A percentile compares a stretch with the other conserved stretches of the same genome.
These are phyloP conservation scores for Erethizon dorsatum DNA, from an alignment of 2,797 vertebrate species.

Conservation along the genomic window DNA sequence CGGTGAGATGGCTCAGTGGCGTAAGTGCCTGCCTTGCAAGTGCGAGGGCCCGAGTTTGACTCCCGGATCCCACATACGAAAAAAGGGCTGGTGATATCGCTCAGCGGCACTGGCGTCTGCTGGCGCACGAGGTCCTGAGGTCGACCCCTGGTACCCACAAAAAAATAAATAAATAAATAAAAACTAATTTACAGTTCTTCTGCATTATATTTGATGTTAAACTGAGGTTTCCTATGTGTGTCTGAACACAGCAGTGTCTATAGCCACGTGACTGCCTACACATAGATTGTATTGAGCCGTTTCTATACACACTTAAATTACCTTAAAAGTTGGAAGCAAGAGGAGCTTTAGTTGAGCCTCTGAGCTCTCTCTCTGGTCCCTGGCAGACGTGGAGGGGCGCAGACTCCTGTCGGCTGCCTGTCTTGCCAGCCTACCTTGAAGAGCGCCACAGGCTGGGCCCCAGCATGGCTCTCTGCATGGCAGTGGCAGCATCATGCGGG, in stretches of 20 bases:
- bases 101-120: too few relatives aligned
- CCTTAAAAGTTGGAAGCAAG: slow-evolving; percentile 58
- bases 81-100: too few relatives aligned
- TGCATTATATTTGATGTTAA: background rate
- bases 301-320: background rate
- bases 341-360: background rate
- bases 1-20: too few relatives aligned
- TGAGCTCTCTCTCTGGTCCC: background rate
- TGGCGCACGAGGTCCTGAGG: too few relatives aligned
- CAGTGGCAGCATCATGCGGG: background rate
- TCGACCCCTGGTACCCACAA: too few relatives aligned
- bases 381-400: background rate
- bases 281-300: background rate
- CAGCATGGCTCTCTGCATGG: fast-evolving
- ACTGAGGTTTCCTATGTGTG: background rate
- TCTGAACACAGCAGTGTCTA: background rate
- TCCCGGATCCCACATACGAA: too few relatives aligned
- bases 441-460: background rate
- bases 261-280: background rate
- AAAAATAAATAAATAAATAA: too few relatives aligned
- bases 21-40: too few relatives aligned
- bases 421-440: background rate
- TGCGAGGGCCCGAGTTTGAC: too few relatives aligned
- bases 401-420: background rate
- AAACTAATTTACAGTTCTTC: background rate